Percentiles rank a stretch among this genome's conserved stretches.
phyloP scores from a whole-genome alignment of 2,888 invertebrate species.

The Hybos culiciformis region DNA sequence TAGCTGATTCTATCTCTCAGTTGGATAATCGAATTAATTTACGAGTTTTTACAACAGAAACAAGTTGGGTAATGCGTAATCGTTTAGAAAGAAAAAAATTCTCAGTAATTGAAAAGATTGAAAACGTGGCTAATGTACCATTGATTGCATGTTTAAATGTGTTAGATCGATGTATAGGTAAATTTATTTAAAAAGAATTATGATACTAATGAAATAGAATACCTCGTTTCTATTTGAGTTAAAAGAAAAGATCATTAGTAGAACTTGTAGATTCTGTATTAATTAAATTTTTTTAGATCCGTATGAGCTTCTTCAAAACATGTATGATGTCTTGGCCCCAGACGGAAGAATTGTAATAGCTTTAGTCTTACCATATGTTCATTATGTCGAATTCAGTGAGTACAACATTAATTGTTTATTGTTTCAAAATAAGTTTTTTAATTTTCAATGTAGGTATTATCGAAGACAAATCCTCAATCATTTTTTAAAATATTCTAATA shows the following conservation, averaged over 20 bases:
- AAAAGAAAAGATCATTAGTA: too few species aligned
- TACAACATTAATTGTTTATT: background rate
- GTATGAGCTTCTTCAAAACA: conserved; percentile 58
- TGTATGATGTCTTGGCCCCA: conserved; percentile 54
- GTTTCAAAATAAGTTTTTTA: background rate
- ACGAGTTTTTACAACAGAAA: conserved; percentile 76
- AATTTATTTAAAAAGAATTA: too few species aligned
- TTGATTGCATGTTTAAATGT: conserved; percentile 66
- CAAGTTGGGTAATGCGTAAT: conserved; percentile 77
- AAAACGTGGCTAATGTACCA: conserved; percentile 27
- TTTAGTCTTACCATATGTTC: conserved; percentile 82
- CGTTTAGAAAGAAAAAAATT: conserved; percentile 50
- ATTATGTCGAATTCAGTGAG: conserved; percentile 81
- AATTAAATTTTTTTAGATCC: too few species aligned
- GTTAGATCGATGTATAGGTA: conserved; percentile 84
- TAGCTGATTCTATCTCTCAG: conserved; percentile 54
- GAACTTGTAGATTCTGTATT: too few species aligned
- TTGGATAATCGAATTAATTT: conserved; percentile 54
- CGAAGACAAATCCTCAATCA: too few species aligned
- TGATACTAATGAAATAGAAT: too few species aligned
- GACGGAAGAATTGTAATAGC: conserved; percentile 73
- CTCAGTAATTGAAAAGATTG: conserved; percentile 29
- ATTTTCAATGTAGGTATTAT: too few species aligned
- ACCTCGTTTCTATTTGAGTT: too few species aligned
- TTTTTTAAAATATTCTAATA: background rate